Base-by-base conservation (phyloP, 1,140 invertebrate species). In the Melanaphis sacchari region DNA sequence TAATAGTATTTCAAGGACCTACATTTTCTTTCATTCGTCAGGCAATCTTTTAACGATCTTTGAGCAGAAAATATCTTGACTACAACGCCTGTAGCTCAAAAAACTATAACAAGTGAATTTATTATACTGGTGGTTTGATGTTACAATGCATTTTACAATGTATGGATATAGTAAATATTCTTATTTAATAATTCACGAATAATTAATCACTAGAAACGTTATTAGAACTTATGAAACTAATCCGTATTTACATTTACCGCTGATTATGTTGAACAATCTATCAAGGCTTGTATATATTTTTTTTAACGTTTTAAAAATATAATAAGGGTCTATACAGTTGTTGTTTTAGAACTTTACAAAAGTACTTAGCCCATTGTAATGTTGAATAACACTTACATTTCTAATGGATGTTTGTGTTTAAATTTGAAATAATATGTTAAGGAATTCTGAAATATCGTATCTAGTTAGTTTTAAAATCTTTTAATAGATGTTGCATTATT, bases 51-150 rank as follows among this genome's bases (percentile, higher is more conserved):
- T 90, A 66, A 90, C 38, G 38, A 43, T 90, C 54, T 66, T 31
- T 40, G 49, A 49, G 52, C 36, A 90, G 31, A 90, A 66, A 59
- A n/a, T 41, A 41, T 90, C 89, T 90, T 40, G 89, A 41, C 38
- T n/a, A 38, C 26, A 38, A 21, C 2, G 87, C 36, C 31, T 18
- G 18, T 89, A 52, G 49, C 87, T 54, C 1, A 90, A 59, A 90
- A 90, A 66, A 41, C 4, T n/a, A 40, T 59, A 90, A 90, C 54
- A 66, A 90, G 89, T 66, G 38, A 90, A 90, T 90, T 90, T 11
- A 41, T 90, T 66, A 66, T 59, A 90, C 31, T 66, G 54, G 22
- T 31, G 4, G 38, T 59, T 54, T 38, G 38, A 18, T 89, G 18
- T 36, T 89, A 54, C 2, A 52, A 54, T 66, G 66, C 26, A 26